Evolutionary conservation across 2,113 vertebrate genomes (phyloP).

Genomic region (Calidris pygmaea): DNA sequence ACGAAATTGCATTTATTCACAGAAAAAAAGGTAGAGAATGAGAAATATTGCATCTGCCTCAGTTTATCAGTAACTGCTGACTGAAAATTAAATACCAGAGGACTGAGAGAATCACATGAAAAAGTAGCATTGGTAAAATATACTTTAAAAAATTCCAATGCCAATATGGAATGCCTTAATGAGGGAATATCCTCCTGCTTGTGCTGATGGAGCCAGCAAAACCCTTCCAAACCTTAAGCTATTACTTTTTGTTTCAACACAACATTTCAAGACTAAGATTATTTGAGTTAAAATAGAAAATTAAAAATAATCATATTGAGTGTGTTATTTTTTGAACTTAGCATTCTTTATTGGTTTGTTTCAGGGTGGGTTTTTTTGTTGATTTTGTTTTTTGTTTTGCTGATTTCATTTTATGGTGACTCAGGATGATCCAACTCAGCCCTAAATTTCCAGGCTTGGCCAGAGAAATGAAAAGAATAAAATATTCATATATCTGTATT

Average conservation of each 20-base stretch:
- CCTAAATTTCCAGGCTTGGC: not conserved
- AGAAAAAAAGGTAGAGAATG: not conserved
- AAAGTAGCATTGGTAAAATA: not conserved
- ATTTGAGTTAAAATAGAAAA: not conserved
- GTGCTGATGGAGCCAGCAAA: not conserved
- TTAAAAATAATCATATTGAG: not conserved
- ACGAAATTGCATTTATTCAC: not conserved
- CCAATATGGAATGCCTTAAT: not conserved
- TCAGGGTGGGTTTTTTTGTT: not conserved
- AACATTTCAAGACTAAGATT: not conserved
- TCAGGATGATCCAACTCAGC: not conserved
- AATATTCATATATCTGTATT: not conserved
- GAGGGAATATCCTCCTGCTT: not conserved
- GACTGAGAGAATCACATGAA: not conserved
- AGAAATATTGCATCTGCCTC: not conserved
- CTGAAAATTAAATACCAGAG: not conserved
- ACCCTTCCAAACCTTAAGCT: not conserved
- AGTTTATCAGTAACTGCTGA: not conserved
- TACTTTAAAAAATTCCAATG: not conserved
- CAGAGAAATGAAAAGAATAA: not conserved
- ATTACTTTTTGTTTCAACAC: not conserved
- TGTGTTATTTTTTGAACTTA: not conserved
- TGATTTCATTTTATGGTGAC: not conserved
- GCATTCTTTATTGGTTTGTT: not conserved
- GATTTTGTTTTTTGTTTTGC: not conserved